Base-by-base conservation (phyloP, 2,888 invertebrate species). In the Magallana nippona region DNA sequence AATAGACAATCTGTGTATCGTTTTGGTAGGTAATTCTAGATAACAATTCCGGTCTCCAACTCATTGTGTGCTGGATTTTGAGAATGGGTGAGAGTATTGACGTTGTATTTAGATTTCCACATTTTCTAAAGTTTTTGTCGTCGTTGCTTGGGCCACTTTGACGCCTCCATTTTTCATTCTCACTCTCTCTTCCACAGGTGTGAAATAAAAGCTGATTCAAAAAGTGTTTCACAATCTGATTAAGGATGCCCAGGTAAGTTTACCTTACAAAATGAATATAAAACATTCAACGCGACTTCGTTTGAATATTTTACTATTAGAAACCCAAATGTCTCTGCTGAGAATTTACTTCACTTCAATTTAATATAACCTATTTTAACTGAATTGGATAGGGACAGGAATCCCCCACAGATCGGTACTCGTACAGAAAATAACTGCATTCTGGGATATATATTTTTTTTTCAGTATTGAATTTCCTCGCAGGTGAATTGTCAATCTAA, bases 1-100 rank as follows among this genome's bases (percentile, higher is more conserved):
- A 71, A 71, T 27, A 71, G 71, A 71, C 71, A 71, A 71, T 71
- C 71, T 27, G 71, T 71, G 71, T 71, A 71, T 71, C 71, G 71
- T 32, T 71, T 71, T 27, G 71, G 32, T 71, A 71, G 71, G 71
- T 71, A 32, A 71, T 22, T 71, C 71, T 5, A 32, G 71, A 71
- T 71, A 71, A 71, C 22, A 27, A 71, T 71, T 27, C 8, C 5
- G 71, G 71, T 13, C 71, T 71, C 32, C 8, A 32, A 71, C 22
- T 44, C 44, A 44, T 71, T 71, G 71, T 71, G 71, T 22, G 27
- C 27, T 71, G 71, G 71, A 71, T 71, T 71, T 27, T 32, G 10
- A n/a, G 22, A 71, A 15, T 71, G 27, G 63, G 15, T 27, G 44
- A 71, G 32, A 22, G 27, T 22, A 32, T 71, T 13, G 5, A 71